These are phyloP conservation scores for Latrodectus elegans DNA, from an alignment of 2,888 invertebrate genomes.

Conservation along the genomic window DNA sequence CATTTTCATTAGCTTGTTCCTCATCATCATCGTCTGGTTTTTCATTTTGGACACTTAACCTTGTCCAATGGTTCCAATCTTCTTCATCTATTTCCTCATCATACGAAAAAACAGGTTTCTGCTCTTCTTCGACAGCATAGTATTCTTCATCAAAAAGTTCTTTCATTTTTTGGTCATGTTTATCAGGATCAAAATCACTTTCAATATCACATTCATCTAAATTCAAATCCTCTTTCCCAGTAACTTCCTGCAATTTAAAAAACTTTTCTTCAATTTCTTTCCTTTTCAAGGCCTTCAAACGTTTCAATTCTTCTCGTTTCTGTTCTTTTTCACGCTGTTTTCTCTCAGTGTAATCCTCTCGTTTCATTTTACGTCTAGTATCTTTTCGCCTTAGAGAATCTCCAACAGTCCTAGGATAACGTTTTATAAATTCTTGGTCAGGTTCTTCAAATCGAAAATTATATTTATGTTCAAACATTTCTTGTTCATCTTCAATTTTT, in stretches of 20 bases:
- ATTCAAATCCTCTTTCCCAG: conserved; percentile 85
- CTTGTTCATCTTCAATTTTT: conserved; percentile 85
- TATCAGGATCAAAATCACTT: conserved; percentile 90
- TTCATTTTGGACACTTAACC: conserved; percentile 75
- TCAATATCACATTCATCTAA: conserved; percentile 88
- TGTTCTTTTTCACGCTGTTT: conserved; percentile 85
- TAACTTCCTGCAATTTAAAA: conserved; percentile 87
- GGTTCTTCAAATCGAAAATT: conserved; percentile 98
- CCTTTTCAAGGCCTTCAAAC: conserved; percentile 88
- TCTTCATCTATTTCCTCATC: conserved; percentile 82
- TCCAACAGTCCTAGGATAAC: conserved; percentile 92
- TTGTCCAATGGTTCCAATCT: conserved; percentile 82
- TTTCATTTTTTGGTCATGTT: conserved; percentile 89
- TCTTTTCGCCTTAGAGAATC: conserved; percentile 87
- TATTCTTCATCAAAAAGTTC: conserved; percentile 89
- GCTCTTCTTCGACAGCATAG: conserved; percentile 83
- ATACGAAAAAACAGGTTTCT: conserved; percentile 90
- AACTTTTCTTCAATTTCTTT: conserved; percentile 94
- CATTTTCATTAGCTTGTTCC: conserved; percentile 85
- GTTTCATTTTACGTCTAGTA: conserved; percentile 85
- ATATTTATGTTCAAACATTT: conserved; percentile 93
- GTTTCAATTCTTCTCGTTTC: conserved; percentile 89
- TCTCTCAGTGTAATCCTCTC: conserved; percentile 83
- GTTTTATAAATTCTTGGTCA: conserved; percentile 77
- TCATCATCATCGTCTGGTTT: conserved; percentile 83